Percentiles rank a stretch among this genome's conserved stretches.
Conservation (phyloP, 2,113 vertebrate genomes). For the Seriola dumerili region DNA sequence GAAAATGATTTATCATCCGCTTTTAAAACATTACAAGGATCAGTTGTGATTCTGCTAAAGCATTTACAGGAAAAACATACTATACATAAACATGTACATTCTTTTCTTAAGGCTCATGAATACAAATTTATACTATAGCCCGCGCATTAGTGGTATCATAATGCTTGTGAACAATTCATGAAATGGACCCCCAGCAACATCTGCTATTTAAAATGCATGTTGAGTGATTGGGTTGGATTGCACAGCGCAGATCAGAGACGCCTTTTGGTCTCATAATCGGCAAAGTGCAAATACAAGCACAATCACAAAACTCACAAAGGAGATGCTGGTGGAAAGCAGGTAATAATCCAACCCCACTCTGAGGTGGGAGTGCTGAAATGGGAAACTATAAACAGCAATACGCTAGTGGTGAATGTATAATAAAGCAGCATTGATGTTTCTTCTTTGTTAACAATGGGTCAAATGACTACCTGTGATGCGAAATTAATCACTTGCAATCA, state of each 20-base stretch:
- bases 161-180: neutral
- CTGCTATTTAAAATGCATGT: slow-evolving; percentile 8
- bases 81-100: neutral
- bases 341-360: neutral
- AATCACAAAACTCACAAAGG: neutral
- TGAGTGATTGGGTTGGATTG: slow-evolving; percentile 13
- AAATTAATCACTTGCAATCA: neutral
- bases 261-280: slow-evolving; percentile 2
- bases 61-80: neutral
- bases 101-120: slow-evolving; percentile 1
- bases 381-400: neutral
- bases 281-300: slow-evolving; percentile 12
- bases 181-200: neutral
- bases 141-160: neutral
- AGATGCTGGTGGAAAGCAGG: neutral
- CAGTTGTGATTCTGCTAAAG: neutral
- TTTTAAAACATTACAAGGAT: neutral
- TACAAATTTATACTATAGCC: slow-evolving; percentile 8
- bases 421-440: neutral
- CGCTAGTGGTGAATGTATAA: neutral
- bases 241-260: neutral
- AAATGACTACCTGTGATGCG: neutral
- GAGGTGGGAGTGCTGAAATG: neutral
- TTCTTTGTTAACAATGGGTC: neutral
- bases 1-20: neutral